Percentiles rank a stretch among this genome's conserved stretches.
Conservation (phyloP, 2,797 vertebrate species). For the Lithobates sylvaticus region DNA sequence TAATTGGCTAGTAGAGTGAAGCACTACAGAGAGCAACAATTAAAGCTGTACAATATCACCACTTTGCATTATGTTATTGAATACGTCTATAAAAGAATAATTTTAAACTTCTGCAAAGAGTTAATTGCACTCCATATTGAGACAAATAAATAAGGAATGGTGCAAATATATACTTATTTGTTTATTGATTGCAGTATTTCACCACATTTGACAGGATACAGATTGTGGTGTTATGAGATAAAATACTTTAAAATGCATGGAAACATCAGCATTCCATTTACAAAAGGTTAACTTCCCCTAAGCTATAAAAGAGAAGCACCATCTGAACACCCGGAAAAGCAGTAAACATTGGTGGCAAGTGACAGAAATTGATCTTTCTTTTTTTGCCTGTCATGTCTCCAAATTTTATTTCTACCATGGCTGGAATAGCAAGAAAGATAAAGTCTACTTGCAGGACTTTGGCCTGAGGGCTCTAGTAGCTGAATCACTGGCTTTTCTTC, state of each 20-base stretch:
- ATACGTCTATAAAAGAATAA: background rate
- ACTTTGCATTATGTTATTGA: no score
- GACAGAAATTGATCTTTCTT: slow-evolving; percentile 87
- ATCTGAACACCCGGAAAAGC: slow-evolving; percentile 77
- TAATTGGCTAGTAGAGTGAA: no score
- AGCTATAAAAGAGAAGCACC: slow-evolving; percentile 76
- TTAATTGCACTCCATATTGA: slow-evolving; percentile 4
- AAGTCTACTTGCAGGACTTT: slow-evolving; percentile 77
- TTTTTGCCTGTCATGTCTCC: slow-evolving; percentile 85
- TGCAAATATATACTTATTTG: slow-evolving; percentile 48
- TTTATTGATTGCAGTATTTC: slow-evolving; percentile 43
- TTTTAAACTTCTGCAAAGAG: slow-evolving; percentile 4
- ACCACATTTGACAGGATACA: slow-evolving; percentile 58
- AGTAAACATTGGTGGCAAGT: slow-evolving; percentile 84
- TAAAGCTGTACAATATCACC: no score
- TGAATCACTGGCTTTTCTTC: slow-evolving; percentile 91
- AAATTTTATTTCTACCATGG: slow-evolving; percentile 88
- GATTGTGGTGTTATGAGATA: slow-evolving; percentile 70
- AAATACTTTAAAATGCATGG: slow-evolving; percentile 81
- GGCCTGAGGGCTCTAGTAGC: slow-evolving; percentile 89
- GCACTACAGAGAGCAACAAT: no score
- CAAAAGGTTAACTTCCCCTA: slow-evolving; percentile 83
- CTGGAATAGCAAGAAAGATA: slow-evolving; percentile 71
- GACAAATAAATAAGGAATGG: background rate
- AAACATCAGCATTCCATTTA: slow-evolving; percentile 76